These are phyloP conservation scores for Ictalurus punctatus DNA, from an alignment of 2,113 vertebrate species.

Conservation along the genomic window DNA sequence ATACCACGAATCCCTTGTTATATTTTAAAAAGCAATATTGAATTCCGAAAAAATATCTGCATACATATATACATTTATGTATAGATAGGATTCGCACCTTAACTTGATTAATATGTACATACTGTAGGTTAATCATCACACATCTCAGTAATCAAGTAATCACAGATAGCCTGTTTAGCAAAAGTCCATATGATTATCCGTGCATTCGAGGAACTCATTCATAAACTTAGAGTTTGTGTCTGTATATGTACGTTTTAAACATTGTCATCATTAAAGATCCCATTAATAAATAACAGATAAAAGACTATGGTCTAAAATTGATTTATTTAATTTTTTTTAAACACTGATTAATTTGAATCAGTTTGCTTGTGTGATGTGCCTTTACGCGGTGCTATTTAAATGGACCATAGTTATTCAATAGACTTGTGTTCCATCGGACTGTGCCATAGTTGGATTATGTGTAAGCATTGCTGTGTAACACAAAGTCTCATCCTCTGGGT, in stretches of 20 bases:
- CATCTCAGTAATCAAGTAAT: background rate
- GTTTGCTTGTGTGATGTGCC: background rate
- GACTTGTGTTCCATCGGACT: constrained; percentile 27
- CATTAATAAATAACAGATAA: background rate
- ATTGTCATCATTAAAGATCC: background rate
- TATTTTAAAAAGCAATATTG: background rate
- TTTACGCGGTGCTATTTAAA: background rate
- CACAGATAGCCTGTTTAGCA: background rate
- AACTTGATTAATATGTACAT: too few species aligned
- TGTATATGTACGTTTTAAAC: too few species aligned
- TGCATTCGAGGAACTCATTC: background rate
- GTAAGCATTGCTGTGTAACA: constrained; percentile 50
- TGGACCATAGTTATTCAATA: constrained; percentile 27
- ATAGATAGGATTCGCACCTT: background rate
- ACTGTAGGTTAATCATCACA: background rate
- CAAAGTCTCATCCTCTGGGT: constrained; percentile 37
- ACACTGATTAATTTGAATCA: background rate
- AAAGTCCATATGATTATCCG: background rate
- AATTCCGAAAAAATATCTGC: background rate
- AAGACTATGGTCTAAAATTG: background rate
- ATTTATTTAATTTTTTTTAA: background rate
- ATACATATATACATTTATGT: too few species aligned
- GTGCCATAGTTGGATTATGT: constrained; percentile 54
- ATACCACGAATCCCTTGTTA: background rate
- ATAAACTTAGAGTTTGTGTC: constrained; percentile 41